These are phyloP conservation scores for Linepithema humile DNA, from an alignment of 1,140 invertebrate genomes.

Conservation along the genomic window DNA sequence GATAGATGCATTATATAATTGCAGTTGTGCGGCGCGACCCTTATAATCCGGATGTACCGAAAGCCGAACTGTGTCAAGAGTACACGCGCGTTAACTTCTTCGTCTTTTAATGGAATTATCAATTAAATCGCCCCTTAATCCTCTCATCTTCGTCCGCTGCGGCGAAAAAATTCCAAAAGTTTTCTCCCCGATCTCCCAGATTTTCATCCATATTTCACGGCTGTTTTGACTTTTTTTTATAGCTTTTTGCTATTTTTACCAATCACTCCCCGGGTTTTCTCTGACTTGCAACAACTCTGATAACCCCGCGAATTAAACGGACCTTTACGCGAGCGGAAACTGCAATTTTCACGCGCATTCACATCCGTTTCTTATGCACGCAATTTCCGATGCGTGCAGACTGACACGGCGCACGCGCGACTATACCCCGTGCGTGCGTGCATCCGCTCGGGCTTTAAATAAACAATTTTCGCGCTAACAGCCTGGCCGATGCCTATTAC, in stretches of 20 bases:
- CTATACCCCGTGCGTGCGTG: slow-evolving; percentile 44
- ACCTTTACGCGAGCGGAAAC: background rate
- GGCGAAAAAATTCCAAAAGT: background rate
- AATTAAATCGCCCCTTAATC: background rate
- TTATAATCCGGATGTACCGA: background rate
- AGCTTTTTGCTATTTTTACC: background rate
- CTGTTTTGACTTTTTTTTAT: background rate
- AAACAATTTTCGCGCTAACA: slow-evolving; percentile 79
- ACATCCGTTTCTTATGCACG: slow-evolving; percentile 45
- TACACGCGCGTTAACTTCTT: background rate
- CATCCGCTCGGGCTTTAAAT: slow-evolving; percentile 74
- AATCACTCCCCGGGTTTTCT: background rate
- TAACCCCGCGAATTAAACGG: background rate
- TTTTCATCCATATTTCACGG: background rate
- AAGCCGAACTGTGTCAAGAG: background rate
- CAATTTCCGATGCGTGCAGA: slow-evolving; percentile 23
- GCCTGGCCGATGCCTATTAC: slow-evolving; percentile 74
- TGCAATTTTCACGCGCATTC: background rate
- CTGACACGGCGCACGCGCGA: slow-evolving; percentile 31
- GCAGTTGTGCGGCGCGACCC: background rate
- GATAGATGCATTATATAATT: background rate
- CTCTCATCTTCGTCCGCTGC: background rate
- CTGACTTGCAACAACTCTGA: background rate
- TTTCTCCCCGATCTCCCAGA: background rate
- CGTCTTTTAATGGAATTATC: background rate